Evolutionary conservation across 1,140 invertebrate genomes (phyloP), one percentile per base, ranked within the genome.

Genomic region (Microplitis mediator): DNA sequence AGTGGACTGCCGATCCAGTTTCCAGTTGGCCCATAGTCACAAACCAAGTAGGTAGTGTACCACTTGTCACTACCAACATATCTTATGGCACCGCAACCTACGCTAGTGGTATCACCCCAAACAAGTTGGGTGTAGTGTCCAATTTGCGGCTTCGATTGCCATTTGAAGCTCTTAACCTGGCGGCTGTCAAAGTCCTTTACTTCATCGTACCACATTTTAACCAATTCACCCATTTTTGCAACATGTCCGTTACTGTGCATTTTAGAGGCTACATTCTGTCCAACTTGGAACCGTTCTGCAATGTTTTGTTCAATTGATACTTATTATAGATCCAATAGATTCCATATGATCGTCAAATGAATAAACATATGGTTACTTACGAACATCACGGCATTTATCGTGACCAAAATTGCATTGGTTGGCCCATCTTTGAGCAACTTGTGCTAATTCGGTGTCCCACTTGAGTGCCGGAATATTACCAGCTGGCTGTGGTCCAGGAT

Each of bases 21-120:
- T 54, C 86, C 87, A 32, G 77, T 60, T 8, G 88, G 86, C 11
- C 82, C 86, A 73, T 88, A 88, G 71, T 89, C 86, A 63, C 87
- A 89, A 4, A 86, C 75, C 8, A 81, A 69, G 56, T 76, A 68
- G 14, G 35, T 64, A 1, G 62, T 67, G 6, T 73, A 62, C 63
- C 72, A 74, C 56, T 56, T 3, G 51, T 73, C 50, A 23, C 68
- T 76, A 58, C 69, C 61, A 0, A 34, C 73, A 54, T 71, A 80
- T 69, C 72, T 71, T 0, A 79, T 71, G 36, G 60, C 36, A 56
- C 79, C 82, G 56, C 83, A 84, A 39, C 87, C 87, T 23, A 89
- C 74, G 34, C 68, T 74, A 16, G 79, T 81, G 1, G 87, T 86
- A 11, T 86, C 81, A 11, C 80, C 87, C 75, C 72, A 79, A 6